Evolutionary conservation across 1,140 invertebrate species (phyloP), one percentile per base, ranked within the genome.

Genomic region (Hypothenemus hampei): DNA sequence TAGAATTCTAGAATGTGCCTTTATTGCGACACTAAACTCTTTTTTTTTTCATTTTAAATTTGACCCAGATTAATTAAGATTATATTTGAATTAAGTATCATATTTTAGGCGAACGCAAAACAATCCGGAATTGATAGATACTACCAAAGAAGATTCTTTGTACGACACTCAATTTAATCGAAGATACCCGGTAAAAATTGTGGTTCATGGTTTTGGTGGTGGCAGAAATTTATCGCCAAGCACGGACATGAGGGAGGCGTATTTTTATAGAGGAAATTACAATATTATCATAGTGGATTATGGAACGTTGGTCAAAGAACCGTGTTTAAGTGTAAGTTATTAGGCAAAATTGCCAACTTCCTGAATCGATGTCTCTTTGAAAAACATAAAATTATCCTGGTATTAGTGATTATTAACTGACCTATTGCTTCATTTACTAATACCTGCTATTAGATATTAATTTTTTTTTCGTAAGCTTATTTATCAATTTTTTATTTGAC

Each of bases 271-370:
- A 52, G 87, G 87, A 44, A 78, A 89, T 63, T 91, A 89, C 68
- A 91, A 91, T 65, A 84, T 91, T 41, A 87, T 91, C 60, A 88
- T 91, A 39, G 87, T 90, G n/a, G 86, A 91, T 74, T 90, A 90
- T 68, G 82, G 81, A 33, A 76, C 80, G 7, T 75, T 89, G n/a
- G 88, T 89, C 2, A 81, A 83, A 65, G 86, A 90, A 66, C 87
- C 87, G 1, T 91, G 88, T 67, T 74, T 91, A 2, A 83, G 84
- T 48, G 65, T 66, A 65, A 57, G 46, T 56, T 21, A 82, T n/a
- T n/a, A n/a, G n/a, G n/a, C n/a, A n/a, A n/a, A n/a, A n/a, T n/a
- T n/a, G n/a, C n/a, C n/a, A n/a, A n/a, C n/a, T n/a, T n/a, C n/a
- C n/a, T n/a, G n/a, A n/a, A n/a, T n/a, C n/a, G n/a, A n/a, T n/a